Evolutionary conservation across 2,888 invertebrate genomes (phyloP).

Genomic region (Halictus quadricinctus): DNA sequence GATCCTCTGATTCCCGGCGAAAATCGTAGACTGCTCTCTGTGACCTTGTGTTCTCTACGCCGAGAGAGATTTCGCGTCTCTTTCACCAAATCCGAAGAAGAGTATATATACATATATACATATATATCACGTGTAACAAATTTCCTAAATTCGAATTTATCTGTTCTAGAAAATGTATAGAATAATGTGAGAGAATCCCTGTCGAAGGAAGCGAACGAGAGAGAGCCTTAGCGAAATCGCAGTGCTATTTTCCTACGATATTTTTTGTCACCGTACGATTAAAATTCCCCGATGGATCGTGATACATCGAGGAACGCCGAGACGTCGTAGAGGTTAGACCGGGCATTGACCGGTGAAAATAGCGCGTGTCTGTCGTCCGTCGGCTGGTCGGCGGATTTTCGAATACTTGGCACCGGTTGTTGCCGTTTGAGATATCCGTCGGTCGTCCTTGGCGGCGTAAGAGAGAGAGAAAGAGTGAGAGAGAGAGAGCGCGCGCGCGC

Average conservation of each 20-base stretch:
- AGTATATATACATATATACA: too few species aligned
- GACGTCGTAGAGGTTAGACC: constrained; percentile 56
- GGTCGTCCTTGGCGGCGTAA: not conserved
- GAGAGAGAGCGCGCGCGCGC: too few species aligned
- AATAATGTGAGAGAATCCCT: too few species aligned
- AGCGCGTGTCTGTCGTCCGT: constrained; percentile 44
- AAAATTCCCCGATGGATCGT: constrained; percentile 4
- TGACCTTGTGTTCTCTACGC: constrained; percentile 23
- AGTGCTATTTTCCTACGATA: constrained; percentile 10
- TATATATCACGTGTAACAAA: too few species aligned
- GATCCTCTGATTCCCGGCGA: constrained; percentile 18
- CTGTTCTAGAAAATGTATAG: too few species aligned
- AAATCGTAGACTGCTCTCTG: constrained; percentile 30
- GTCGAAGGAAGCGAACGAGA: too few species aligned
- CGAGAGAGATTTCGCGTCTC: too few species aligned
- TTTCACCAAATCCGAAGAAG: too few species aligned
- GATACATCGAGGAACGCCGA: constrained; percentile 13
- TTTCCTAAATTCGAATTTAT: too few species aligned
- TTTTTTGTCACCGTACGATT: not conserved
- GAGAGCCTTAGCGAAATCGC: not conserved
- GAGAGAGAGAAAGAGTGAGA: too few species aligned
- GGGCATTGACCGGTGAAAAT: constrained; percentile 64
- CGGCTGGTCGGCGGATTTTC: constrained; percentile 40
- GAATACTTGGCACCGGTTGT: constrained; percentile 44
- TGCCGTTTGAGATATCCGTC: constrained; percentile 9